Evolutionary conservation across 2,888 invertebrate genomes (phyloP).

Genomic region (Merodon equestris): DNA sequence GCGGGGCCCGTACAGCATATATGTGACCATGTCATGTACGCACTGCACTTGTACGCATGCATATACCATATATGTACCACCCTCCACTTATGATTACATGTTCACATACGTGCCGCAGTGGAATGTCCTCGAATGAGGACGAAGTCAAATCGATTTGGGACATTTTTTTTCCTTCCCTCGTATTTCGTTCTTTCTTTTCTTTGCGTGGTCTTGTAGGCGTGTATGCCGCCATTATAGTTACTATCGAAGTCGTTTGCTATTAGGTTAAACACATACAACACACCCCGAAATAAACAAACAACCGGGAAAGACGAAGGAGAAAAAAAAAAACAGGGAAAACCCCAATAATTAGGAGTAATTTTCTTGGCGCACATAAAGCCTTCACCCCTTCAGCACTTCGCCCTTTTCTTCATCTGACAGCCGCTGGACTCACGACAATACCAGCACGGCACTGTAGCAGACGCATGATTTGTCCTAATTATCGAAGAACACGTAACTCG

Average conservation of each 20-base stretch:
- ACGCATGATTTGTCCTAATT: slow-evolving; percentile 54
- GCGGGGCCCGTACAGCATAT: slow-evolving; percentile 44
- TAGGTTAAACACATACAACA: slow-evolving; percentile 42
- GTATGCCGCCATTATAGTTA: slow-evolving; percentile 46
- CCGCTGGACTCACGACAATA: neutral
- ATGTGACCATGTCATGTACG: slow-evolving; percentile 26
- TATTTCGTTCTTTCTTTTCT: slow-evolving; percentile 10
- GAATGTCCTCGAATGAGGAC: slow-evolving; percentile 53
- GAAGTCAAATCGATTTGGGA: slow-evolving; percentile 60
- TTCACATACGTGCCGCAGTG: neutral
- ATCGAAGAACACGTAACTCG: slow-evolving; percentile 48
- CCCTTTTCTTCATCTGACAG: too few species aligned
- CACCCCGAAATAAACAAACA: slow-evolving; percentile 17
- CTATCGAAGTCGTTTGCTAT: slow-evolving; percentile 27
- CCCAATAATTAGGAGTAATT: slow-evolving; percentile 55
- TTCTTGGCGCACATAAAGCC: slow-evolving; percentile 24
- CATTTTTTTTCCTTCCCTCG: slow-evolving; percentile 21
- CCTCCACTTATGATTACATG: slow-evolving; percentile 37
- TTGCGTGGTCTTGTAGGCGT: slow-evolving; percentile 41
- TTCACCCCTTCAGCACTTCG: too few species aligned
- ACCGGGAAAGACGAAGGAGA: neutral
- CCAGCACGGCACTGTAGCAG: slow-evolving; percentile 23
- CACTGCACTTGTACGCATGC: slow-evolving; percentile 62
- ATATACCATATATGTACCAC: slow-evolving; percentile 19
- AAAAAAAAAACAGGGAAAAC: neutral